phyloP scores from a whole-genome alignment of 37 sponge, comb jelly and placozoan genomes.

The Crambe crambe region DNA sequence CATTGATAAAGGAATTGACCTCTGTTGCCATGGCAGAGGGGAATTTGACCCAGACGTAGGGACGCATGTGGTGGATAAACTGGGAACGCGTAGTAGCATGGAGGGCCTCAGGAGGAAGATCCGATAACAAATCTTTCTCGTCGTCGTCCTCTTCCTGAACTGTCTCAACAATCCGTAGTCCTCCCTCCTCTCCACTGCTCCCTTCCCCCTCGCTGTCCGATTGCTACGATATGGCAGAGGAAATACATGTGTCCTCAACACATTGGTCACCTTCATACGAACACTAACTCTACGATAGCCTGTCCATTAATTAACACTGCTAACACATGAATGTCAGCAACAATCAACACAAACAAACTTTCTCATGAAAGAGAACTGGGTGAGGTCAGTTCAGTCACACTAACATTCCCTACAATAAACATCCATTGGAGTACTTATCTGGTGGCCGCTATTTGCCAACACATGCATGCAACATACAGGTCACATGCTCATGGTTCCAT shows the following conservation, averaged over 20 bases:
- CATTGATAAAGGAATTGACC: conserved; percentile 52
- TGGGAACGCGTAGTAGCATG: conserved; percentile 24
- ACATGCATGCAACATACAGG: too few species aligned
- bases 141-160: neutral
- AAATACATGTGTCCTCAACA: neutral
- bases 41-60: conserved; percentile 52
- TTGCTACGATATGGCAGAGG: neutral
- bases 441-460: too few species aligned
- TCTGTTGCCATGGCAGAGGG: conserved; percentile 68
- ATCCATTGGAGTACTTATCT: too few species aligned
- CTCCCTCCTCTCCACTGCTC: conserved; percentile 7
- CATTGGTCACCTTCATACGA: too few species aligned
- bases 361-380: too few species aligned
- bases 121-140: neutral
- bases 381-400: too few species aligned
- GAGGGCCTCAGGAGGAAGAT: conserved; percentile 56
- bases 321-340: too few species aligned
- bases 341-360: too few species aligned
- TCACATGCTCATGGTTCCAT: too few species aligned
- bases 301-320: too few species aligned
- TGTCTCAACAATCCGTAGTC: conserved; percentile 5
- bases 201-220: neutral
- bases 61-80: conserved; percentile 35
- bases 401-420: too few species aligned
- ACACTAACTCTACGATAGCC: too few species aligned